These are phyloP conservation scores for Zaprionus bogoriensis DNA, from an alignment of 2,888 invertebrate genomes.

Conservation along the genomic window DNA sequence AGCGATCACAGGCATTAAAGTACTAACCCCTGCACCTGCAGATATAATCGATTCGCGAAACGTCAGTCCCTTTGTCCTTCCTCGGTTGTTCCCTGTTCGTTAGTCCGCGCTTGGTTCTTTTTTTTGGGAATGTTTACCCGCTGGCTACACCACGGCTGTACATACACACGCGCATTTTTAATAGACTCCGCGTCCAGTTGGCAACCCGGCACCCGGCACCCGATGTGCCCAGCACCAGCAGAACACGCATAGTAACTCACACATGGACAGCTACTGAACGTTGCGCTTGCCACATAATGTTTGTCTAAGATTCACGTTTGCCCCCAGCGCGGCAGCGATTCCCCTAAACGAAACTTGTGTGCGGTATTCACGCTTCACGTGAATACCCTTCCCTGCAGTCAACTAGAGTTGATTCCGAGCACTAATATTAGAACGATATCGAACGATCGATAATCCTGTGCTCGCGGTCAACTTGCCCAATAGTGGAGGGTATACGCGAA, in stretches of 20 bases:
- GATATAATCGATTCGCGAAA: no score
- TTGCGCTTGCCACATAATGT: conserved; percentile 54
- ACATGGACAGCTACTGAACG: conserved; percentile 30
- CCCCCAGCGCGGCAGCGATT: conserved; percentile 10
- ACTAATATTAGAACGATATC: no score
- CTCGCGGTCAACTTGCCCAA: no score
- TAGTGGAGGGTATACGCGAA: no score
- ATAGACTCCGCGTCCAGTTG: conserved; percentile 54
- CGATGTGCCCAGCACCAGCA: neutral
- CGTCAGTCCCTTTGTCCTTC: no score
- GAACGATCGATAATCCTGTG: no score
- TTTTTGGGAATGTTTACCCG: conserved; percentile 29
- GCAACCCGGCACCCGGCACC: neutral
- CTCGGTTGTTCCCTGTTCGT: conserved; percentile 2
- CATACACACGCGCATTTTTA: conserved; percentile 59
- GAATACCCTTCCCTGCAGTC: neutral
- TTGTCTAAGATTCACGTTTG: conserved; percentile 68
- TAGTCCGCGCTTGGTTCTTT: neutral
- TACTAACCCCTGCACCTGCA: no score
- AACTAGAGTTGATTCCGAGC: no score
- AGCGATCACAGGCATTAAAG: no score
- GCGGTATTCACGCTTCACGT: no score
- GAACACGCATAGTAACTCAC: conserved; percentile 3
- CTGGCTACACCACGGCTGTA: conserved; percentile 36
- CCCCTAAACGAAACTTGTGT: neutral